These are phyloP conservation scores for Otis tarda DNA, from an alignment of 2,113 vertebrate species.

Conservation along the genomic window DNA sequence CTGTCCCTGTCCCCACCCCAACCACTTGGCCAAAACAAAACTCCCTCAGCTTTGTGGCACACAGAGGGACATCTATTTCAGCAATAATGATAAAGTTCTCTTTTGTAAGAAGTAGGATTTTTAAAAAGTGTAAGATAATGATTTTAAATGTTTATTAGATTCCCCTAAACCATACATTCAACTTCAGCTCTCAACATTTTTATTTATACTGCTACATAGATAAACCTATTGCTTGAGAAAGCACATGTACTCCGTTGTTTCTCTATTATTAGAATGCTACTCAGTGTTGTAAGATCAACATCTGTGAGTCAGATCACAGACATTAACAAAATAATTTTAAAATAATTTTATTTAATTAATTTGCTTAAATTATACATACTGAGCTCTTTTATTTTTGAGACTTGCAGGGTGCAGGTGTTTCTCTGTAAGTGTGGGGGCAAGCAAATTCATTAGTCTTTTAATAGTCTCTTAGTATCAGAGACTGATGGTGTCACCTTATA, in stretches of 20 bases:
- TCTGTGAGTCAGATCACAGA: slow-evolving; percentile 42
- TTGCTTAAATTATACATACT: slow-evolving; percentile 7
- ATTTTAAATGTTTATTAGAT: not conserved
- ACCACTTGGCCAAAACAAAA: not conserved
- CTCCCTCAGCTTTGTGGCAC: not conserved
- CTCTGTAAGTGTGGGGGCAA: not conserved
- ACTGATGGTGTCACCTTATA: not conserved
- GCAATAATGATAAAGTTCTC: not conserved
- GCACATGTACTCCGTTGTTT: not conserved
- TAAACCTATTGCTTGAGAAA: not conserved
- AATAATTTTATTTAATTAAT: slow-evolving; percentile 47
- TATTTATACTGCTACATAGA: not conserved
- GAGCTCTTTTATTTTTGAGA: slow-evolving; percentile 25
- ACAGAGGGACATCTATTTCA: not conserved
- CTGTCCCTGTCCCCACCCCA: not conserved
- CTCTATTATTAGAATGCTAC: not conserved
- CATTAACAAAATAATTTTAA: not conserved
- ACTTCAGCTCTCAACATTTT: not conserved
- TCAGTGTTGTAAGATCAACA: not conserved
- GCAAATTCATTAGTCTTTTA: slow-evolving; percentile 26
- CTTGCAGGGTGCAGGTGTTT: slow-evolving; percentile 6
- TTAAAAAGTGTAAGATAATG: not conserved
- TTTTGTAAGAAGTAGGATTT: not conserved
- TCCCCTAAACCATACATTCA: not conserved
- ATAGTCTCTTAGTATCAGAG: not conserved